These are phyloP conservation scores for Chalcosyrphus nemorum DNA, from an alignment of 2,888 invertebrate species.

Conservation along the genomic window DNA sequence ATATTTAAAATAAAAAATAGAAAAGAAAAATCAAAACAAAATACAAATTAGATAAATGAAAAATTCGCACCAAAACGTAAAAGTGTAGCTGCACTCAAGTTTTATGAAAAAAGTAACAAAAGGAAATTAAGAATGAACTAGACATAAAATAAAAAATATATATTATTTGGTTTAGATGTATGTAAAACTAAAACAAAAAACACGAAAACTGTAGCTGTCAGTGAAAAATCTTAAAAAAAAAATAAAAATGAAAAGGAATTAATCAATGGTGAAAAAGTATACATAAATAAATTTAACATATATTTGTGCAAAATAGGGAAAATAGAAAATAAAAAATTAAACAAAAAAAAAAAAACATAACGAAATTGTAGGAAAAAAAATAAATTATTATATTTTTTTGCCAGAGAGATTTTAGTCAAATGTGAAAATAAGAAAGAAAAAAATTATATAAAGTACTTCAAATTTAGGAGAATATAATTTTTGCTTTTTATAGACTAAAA, in stretches of 20 bases:
- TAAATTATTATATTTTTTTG: constrained; percentile 51
- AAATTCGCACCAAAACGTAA: constrained; percentile 51
- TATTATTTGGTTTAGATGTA: constrained; percentile 2
- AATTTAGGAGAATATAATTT: constrained; percentile 40
- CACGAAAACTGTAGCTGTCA: background rate
- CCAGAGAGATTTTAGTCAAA: constrained; percentile 44
- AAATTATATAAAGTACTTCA: constrained; percentile 21
- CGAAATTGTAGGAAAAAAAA: constrained; percentile 30
- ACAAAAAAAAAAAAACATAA: constrained; percentile 25
- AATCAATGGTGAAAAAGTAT: constrained; percentile 26
- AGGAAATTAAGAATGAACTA: background rate
- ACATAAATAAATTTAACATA: background rate
- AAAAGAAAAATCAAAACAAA: background rate
- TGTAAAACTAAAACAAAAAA: background rate
- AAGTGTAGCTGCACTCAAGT: constrained; percentile 49
- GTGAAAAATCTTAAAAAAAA: background rate
- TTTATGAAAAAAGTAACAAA: constrained; percentile 29
- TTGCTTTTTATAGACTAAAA: constrained; percentile 58
- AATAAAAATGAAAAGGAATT: background rate
- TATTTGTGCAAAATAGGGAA: constrained; percentile 48
- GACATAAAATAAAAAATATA: background rate
- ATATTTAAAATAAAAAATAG: background rate
- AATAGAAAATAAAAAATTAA: constrained; percentile 19
- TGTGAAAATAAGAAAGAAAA: constrained; percentile 2
- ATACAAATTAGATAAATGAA: constrained; percentile 19